These are phyloP conservation scores for Carlito syrichta DNA, from an alignment of 2,113 vertebrate species.

Conservation along the genomic window DNA sequence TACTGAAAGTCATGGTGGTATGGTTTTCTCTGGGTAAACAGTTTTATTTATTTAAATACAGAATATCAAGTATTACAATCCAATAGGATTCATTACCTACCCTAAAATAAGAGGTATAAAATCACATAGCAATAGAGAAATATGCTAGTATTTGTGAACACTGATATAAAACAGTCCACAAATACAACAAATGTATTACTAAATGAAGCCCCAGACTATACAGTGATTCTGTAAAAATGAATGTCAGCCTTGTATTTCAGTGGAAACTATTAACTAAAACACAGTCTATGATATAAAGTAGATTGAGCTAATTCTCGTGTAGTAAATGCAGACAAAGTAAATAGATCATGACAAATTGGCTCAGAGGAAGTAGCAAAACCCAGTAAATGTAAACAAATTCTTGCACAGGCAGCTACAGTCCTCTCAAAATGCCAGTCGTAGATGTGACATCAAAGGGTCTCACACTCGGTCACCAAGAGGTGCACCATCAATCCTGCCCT, in stretches of 20 bases:
- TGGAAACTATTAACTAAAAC: neutral
- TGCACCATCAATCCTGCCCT: neutral
- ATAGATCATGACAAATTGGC: neutral
- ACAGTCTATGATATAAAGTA: neutral
- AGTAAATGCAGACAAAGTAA: neutral
- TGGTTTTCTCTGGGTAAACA: neutral
- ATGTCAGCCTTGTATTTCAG: neutral
- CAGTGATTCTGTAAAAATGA: neutral
- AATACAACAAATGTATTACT: neutral
- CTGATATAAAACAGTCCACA: neutral
- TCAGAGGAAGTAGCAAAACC: neutral
- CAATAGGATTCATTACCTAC: neutral
- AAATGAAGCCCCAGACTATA: neutral
- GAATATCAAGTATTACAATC: neutral
- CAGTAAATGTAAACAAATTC: neutral
- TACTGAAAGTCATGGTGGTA: neutral
- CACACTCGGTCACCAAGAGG: neutral
- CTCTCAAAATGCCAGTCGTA: neutral
- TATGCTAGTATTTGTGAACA: neutral
- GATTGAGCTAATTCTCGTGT: neutral
- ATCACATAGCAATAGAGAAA: neutral
- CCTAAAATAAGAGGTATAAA: slow-evolving; percentile 33
- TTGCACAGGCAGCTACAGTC: neutral
- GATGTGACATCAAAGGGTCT: accelerated
- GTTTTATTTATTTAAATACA: slow-evolving; percentile 22